Conservation (phyloP, 2,113 vertebrate species). For the Leuciscus idus region DNA sequence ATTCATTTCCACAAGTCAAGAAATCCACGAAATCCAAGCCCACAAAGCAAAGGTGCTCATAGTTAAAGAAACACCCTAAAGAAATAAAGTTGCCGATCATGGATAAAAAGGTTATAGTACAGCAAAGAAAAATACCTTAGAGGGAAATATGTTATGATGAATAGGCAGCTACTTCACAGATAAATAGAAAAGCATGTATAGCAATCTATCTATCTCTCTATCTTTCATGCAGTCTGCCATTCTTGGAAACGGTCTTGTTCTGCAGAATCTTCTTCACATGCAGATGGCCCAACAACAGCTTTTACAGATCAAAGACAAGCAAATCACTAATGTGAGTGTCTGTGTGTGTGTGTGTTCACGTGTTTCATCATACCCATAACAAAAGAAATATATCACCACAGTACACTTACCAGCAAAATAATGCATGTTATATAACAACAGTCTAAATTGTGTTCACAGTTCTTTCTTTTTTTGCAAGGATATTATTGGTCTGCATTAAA, state of each 20-base stretch:
- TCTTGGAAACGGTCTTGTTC: conserved; percentile 82
- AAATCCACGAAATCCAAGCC: background rate
- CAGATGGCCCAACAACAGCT: conserved; percentile 88
- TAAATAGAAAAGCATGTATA: background rate
- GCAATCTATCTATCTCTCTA: background rate
- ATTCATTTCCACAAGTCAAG: background rate
- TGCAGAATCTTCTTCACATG: conserved; percentile 88
- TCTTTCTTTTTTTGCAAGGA: conserved; percentile 14
- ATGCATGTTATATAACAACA: conserved; percentile 11
- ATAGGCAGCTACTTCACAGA: background rate
- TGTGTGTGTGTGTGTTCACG: conserved; percentile 4
- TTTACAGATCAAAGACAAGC: conserved; percentile 87
- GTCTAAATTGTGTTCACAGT: conserved; percentile 1
- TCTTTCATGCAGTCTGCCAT: conserved; percentile 77
- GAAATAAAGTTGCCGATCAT: background rate
- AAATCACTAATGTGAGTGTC: conserved; percentile 84
- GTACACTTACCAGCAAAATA: background rate
- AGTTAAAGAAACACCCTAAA: background rate
- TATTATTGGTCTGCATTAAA: conserved; percentile 37
- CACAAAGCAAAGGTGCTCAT: background rate
- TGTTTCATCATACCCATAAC: background rate
- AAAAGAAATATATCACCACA: background rate
- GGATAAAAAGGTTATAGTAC: background rate
- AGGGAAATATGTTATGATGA: background rate
- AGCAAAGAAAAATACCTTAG: background rate